Evolutionary conservation across 2,113 vertebrate species (phyloP).

Genomic region (Ageneiosus marmoratus): DNA sequence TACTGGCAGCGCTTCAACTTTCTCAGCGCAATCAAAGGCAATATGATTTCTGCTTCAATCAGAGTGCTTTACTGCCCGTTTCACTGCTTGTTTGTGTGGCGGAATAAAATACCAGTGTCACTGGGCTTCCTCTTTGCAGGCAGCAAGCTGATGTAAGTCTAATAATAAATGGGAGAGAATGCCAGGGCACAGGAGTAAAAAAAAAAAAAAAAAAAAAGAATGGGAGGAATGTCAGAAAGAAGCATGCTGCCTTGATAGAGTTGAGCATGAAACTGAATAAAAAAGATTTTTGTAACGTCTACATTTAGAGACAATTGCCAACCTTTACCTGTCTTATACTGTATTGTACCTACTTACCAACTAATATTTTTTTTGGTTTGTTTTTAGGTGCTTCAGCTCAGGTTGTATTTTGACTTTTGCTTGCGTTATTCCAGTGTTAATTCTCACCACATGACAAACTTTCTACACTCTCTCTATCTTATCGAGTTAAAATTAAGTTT

Average conservation of each 20-base stretch:
- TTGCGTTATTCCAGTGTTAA: background rate
- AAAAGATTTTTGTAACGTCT: background rate
- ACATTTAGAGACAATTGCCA: background rate
- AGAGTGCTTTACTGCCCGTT: conserved; percentile 51
- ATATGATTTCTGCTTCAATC: conserved; percentile 56
- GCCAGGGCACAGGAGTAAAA: background rate
- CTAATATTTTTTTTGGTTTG: background rate
- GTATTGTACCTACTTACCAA: background rate
- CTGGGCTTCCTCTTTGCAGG: conserved; percentile 26
- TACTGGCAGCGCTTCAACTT: conserved; percentile 46
- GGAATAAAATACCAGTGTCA: conserved; percentile 43
- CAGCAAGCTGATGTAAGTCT: conserved; percentile 37
- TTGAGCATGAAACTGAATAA: background rate
- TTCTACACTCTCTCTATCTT: background rate
- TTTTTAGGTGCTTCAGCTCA: conserved; percentile 4
- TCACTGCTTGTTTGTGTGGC: conserved; percentile 46
- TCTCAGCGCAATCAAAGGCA: conserved; percentile 51
- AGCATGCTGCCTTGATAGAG: background rate
- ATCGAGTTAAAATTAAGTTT: background rate
- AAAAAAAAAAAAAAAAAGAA: conserved; percentile 15
- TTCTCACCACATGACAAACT: background rate
- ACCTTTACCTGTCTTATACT: background rate
- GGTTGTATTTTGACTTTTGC: background rate
- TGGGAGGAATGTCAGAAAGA: background rate
- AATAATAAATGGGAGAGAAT: conserved; percentile 20